Evolutionary conservation across 2,797 vertebrate species (phyloP), one percentile per base, ranked within the genome.

Genomic region (Neostethus bicornis): DNA sequence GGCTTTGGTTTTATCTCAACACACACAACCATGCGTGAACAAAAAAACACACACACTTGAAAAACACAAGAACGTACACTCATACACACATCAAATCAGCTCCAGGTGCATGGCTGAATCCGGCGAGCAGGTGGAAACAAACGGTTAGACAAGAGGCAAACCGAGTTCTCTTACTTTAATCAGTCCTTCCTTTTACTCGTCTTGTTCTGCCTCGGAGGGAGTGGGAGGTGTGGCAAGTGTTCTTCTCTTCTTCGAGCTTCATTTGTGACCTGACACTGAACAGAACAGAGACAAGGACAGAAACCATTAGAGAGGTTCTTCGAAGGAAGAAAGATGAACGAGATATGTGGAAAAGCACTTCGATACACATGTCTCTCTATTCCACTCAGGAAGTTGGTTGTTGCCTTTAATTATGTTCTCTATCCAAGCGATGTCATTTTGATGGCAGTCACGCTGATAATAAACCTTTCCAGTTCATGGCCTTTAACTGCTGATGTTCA

Each of bases 161-260:
- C 26, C 1, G 1, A 67, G 46, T 23, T 74, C 50, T 74, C 80
- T 74, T 77, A 86, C 84, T 73, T 59, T 66, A 61, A 77, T 76
- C 61, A 19, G 54, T 50, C 35, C 51, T n/a, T 37, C 73, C 61
- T 68, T 66, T 54, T 64, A 38, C 46, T 57, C 4, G 2, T 46
- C 45, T 39, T 6, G 8, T 55, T 67, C 31, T 14, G 48, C 68
- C 11, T 73, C n/a, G 21, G 25, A 44, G 50, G 38, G 13, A 17
- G 11, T 2, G 21, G 26, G 55, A 55, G 19, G 47, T 2, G 16
- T 62, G 53, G 70, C 41, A 34, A 53, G 26, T 20, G 3, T 62
- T 24, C 32, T 38, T 69, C 45, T 20, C 73, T 60, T 11, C 4
- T 62, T 64, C 24, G 57, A 61, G 47, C 60, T 53, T 31, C 39